Base-by-base conservation (phyloP, 2,888 invertebrate species). In the Drosophila neotestacea region DNA sequence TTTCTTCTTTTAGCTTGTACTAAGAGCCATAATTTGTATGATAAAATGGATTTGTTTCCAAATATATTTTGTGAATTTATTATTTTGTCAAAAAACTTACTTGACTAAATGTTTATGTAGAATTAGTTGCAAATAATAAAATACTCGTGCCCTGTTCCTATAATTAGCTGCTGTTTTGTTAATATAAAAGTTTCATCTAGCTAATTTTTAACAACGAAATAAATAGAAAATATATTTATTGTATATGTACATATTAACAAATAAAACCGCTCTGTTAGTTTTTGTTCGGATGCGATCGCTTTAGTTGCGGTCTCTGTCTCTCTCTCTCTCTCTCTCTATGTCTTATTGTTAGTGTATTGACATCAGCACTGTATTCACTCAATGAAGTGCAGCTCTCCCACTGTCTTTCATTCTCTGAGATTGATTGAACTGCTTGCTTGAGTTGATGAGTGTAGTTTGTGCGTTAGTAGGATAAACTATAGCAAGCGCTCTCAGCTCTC, bases 401-500 rank as follows among this genome's bases (percentile, higher is more conserved):
- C 10, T 6, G 7, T 11, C 10, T 3, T 13, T 22, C 34, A 22
- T 22, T n/a, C 39, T 39, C 13, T 6, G 32, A 6, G 9, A 32
- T 1, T 47, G 30, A 13, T 32, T 9, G 30, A 30, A 32, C 47
- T 32, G 47, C 32, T 48, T 48, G 47, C 47, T 48, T 16, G 9
- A 10, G 13, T 46, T 27, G 27, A 6, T 3, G 36, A 9, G 36
- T 32, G 3, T 32, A 11, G 36, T 36, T 10, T 4, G 36, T 36
- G 11, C 9, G 34, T 1, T 2, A 22, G 22, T 22, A 22, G 2
- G 3, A 3, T 1, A 22, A 2, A 22, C 22, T 22, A 22, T 22
- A 22, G 2, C 22, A 22, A 22, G 22, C 22, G 22, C 22, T 22
- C 22, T 22, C 22, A 22, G 22, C 22, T 22, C 22, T 22, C 22